phyloP scores from a whole-genome alignment of 2,888 invertebrate species.

The Spodoptera littoralis region DNA sequence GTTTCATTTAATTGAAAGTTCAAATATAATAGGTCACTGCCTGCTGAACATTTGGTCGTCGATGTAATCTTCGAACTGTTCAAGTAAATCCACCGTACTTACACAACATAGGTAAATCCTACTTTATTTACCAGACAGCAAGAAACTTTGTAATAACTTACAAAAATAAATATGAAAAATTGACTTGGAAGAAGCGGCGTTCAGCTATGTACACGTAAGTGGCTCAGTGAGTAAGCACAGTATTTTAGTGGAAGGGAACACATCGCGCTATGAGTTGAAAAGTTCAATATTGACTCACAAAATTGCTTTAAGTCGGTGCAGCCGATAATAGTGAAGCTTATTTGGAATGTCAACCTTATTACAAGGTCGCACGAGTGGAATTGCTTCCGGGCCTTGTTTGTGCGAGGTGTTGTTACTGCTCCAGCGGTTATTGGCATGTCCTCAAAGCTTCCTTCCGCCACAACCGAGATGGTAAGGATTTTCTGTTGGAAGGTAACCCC shows the following conservation, averaged over 20 bases:
- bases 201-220: constrained; percentile 50
- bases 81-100: not conserved
- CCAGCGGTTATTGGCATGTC: constrained; percentile 84
- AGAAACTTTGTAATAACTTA: constrained; percentile 11
- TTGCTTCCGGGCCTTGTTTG: constrained; percentile 71
- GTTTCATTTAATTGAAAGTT: constrained; percentile 59
- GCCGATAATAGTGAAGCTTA: constrained; percentile 77
- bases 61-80: not conserved
- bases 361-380: constrained; percentile 69
- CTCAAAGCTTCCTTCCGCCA: constrained; percentile 83
- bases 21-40: constrained; percentile 19
- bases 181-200: constrained; percentile 6
- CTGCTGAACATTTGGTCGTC: not conserved
- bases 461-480: constrained; percentile 65
- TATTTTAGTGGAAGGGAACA: constrained; percentile 78
- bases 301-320: constrained; percentile 86
- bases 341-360: constrained; percentile 81
- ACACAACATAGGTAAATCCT: not conserved
- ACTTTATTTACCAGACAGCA: constrained; percentile 1
- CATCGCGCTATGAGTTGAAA: constrained; percentile 81
- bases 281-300: constrained; percentile 86
- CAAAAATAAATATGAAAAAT: constrained; percentile 20
- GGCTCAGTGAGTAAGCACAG: constrained; percentile 57
- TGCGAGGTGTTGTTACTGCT: constrained; percentile 80
- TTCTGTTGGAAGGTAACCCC: constrained; percentile 70